Evolutionary conservation across 2,797 vertebrate genomes (phyloP).

Genomic region (Rachycentron canadum): DNA sequence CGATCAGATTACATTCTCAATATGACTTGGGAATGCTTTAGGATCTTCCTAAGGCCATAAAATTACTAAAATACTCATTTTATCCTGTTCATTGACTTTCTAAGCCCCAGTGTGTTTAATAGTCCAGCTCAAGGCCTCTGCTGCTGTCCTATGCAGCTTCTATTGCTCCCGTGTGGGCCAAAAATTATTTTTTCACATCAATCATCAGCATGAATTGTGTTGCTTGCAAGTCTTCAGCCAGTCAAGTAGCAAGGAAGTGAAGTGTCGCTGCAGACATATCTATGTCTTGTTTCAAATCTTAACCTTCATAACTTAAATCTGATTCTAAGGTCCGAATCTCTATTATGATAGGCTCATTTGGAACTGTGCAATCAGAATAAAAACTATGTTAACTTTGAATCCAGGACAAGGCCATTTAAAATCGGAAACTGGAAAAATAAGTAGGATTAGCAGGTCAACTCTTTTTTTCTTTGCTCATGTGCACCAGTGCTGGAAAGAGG

Average conservation of each 20-base stretch:
- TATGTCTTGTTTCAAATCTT: background rate
- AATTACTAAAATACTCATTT: constrained; percentile 3
- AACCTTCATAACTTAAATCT: background rate
- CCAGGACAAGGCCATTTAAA: background rate
- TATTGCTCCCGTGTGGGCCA: background rate
- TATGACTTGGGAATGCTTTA: background rate
- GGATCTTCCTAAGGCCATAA: background rate
- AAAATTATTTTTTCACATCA: constrained; percentile 11
- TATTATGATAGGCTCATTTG: background rate
- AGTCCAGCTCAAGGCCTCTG: background rate
- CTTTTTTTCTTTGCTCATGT: constrained; percentile 24
- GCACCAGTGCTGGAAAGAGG: background rate
- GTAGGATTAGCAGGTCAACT: background rate
- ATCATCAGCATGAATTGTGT: background rate
- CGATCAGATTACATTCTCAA: background rate
- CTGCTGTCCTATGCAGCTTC: background rate
- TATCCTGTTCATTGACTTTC: background rate
- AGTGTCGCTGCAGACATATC: background rate
- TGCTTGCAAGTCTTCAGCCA: background rate
- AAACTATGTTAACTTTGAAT: constrained; percentile 1
- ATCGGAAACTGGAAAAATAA: background rate
- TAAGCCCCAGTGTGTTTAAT: background rate
- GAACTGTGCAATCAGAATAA: constrained; percentile 4
- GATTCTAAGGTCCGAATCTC: background rate
- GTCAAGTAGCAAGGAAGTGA: background rate